Conservation (phyloP, 2,888 invertebrate genomes). For the Branchellion lobata region DNA sequence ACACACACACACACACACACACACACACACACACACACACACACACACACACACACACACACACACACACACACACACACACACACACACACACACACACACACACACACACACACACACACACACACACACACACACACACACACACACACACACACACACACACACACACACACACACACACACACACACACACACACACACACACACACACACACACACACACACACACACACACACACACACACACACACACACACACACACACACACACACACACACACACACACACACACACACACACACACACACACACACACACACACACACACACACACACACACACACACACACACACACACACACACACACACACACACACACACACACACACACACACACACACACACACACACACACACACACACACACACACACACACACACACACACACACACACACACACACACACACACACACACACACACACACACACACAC, state of each 20-base stretch:
- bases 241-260: constrained; percentile 18
- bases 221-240: not conserved
- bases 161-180: constrained; percentile 18
- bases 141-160: not conserved
- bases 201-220: not conserved
- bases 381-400: not conserved
- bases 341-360: too few relatives aligned
- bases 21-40: too few relatives aligned
- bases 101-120: too few relatives aligned
- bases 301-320: not conserved
- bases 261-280: too few relatives aligned
- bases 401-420: constrained; percentile 8
- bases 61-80: not conserved
- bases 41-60: not conserved
- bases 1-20: constrained; percentile 18
- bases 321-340: constrained; percentile 18
- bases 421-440: not conserved
- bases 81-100: constrained; percentile 18
- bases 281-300: not conserved
- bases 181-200: too few relatives aligned
- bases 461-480: constrained; percentile 9
- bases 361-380: not conserved
- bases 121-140: not conserved
- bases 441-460: too few relatives aligned
- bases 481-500: not conserved